A percentile compares a stretch with the other conserved stretches of the same genome.
Conservation (phyloP, 1,140 invertebrate species). For the Diprion similis region DNA sequence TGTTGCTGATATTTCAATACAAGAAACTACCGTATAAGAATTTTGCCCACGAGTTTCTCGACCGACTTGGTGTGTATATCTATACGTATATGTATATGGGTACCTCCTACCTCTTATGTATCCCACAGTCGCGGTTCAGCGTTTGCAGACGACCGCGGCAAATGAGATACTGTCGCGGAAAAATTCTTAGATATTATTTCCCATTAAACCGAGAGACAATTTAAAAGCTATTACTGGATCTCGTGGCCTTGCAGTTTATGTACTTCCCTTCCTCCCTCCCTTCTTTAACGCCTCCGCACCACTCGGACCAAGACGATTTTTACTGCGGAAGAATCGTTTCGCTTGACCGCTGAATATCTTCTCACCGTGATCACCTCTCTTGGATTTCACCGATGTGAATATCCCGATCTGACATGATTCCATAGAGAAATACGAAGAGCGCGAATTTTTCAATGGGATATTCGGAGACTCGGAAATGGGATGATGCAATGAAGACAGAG, state of each 20-base stretch:
- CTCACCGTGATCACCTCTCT: background rate
- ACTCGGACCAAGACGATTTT: slow-evolving; percentile 16
- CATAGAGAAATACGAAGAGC: no score
- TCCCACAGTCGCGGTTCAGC: no score
- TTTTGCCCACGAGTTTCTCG: no score
- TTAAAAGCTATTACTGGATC: slow-evolving; percentile 56
- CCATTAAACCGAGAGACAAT: slow-evolving; percentile 56
- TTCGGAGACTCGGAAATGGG: no score
- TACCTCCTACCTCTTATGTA: no score
- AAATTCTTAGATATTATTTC: slow-evolving; percentile 46
- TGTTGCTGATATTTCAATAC: slow-evolving; percentile 4
- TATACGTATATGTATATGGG: no score
- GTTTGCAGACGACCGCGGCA: slow-evolving; percentile 22
- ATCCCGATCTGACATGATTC: no score
- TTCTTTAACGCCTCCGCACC: slow-evolving; percentile 18
- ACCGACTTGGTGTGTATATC: no score
- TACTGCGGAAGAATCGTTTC: slow-evolving; percentile 36
- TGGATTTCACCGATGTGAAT: no score
- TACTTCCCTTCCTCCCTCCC: slow-evolving; percentile 16
- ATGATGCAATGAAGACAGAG: no score
- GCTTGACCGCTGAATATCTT: slow-evolving; percentile 33
- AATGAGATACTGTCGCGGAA: slow-evolving; percentile 8
- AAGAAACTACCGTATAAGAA: background rate
- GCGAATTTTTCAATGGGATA: no score
- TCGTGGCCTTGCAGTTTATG: slow-evolving; percentile 28